These are phyloP conservation scores for Lasiurus cinereus DNA, from an alignment of 2,113 vertebrate species.

Conservation along the genomic window DNA sequence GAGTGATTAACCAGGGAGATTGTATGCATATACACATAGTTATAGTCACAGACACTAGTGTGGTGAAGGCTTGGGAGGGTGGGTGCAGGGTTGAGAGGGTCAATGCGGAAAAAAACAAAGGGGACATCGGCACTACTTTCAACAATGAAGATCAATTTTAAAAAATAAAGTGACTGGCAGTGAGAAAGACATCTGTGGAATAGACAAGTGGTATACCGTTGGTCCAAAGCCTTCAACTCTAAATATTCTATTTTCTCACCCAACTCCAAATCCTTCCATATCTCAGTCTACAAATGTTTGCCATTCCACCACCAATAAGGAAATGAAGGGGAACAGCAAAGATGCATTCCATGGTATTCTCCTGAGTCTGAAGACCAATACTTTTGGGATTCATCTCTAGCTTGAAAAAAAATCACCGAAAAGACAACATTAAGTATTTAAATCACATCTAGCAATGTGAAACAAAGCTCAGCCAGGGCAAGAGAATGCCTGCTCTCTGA, in stretches of 20 bases:
- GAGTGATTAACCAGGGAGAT: no score
- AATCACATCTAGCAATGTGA: background rate
- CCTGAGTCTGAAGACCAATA: background rate
- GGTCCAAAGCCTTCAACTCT: background rate
- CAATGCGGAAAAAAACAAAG: no score
- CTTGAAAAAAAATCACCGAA: background rate
- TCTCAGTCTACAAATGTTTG: background rate
- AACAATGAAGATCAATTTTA: no score
- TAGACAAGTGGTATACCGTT: background rate
- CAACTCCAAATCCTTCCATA: background rate
- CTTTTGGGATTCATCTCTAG: background rate
- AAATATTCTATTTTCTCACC: background rate
- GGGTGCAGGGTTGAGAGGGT: no score
- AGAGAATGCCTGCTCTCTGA: background rate
- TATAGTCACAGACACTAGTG: no score
- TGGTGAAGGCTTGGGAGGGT: no score
- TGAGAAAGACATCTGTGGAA: background rate
- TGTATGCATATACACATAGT: no score
- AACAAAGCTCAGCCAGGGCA: background rate
- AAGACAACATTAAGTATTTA: background rate
- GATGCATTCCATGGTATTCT: background rate
- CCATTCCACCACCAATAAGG: background rate
- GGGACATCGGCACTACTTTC: no score
- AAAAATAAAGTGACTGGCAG: no score
- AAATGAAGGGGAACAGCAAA: background rate